These are phyloP conservation scores for Colinus virginianus DNA, from an alignment of 2,113 vertebrate species.

Conservation along the genomic window DNA sequence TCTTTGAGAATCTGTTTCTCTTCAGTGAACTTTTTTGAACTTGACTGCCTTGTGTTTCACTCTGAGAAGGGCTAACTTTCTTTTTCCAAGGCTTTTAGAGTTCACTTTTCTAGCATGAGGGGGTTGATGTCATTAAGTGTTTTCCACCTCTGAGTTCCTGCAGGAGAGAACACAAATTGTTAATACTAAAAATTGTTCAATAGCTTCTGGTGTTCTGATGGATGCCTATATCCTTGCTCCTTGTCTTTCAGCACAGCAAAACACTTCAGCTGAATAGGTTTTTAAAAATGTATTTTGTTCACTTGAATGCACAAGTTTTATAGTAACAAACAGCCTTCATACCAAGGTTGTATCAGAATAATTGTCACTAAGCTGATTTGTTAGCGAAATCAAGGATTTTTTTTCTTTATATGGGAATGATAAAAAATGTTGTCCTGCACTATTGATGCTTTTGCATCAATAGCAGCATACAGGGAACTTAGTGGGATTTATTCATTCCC, in stretches of 20 bases:
- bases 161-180: not conserved
- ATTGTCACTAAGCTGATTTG: constrained; percentile 2
- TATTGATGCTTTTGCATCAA: not conserved
- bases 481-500: not conserved
- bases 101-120: constrained; percentile 13
- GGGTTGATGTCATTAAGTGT: not conserved
- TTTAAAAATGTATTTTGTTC: constrained; percentile 38
- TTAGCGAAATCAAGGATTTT: not conserved
- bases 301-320: not conserved
- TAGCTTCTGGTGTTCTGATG: constrained; percentile 7
- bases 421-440: not conserved
- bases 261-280: constrained; percentile 49
- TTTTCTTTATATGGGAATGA: not conserved
- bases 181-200: not conserved
- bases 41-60: not conserved
- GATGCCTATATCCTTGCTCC: constrained; percentile 6
- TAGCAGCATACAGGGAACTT: not conserved
- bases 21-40: not conserved
- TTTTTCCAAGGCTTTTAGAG: constrained; percentile 47
- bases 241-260: constrained; percentile 1
- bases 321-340: not conserved
- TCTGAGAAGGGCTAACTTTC: not conserved
- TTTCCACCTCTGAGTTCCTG: not conserved
- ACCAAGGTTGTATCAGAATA: not conserved
- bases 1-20: constrained; percentile 18